Percentiles rank a stretch among this genome's conserved stretches.
Conservation (phyloP, 2,888 invertebrate species). For the Apomyelois bistriatella region DNA sequence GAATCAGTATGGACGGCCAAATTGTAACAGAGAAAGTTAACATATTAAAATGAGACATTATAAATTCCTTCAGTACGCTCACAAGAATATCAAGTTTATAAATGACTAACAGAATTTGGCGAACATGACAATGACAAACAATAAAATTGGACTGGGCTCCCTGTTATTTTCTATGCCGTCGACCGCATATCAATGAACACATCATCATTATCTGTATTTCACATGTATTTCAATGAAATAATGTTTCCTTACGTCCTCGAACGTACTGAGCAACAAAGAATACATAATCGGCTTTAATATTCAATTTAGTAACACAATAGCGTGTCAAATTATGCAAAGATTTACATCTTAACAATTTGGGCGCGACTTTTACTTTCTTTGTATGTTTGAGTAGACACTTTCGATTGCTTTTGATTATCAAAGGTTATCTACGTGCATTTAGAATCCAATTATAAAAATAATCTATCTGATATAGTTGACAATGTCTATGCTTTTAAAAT, state of each 20-base stretch:
- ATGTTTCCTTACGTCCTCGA: neutral
- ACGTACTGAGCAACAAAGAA: neutral
- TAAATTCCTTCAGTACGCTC: no score
- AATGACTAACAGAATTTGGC: no score
- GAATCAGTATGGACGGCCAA: no score
- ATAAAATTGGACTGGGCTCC: neutral
- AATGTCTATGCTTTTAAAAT: neutral
- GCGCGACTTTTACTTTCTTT: slow-evolving; percentile 9
- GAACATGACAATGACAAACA: neutral
- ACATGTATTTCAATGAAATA: no score
- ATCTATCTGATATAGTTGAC: neutral
- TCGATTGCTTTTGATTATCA: neutral
- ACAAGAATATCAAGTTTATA: no score
- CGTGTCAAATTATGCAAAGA: neutral
- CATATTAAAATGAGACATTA: no score
- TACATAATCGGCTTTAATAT: neutral
- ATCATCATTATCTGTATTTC: no score
- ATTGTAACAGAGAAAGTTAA: no score
- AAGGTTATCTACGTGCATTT: neutral
- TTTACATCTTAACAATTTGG: neutral
- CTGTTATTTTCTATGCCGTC: no score
- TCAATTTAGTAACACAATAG: slow-evolving; percentile 3
- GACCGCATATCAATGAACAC: no score
- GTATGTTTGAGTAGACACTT: neutral
- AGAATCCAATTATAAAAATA: neutral